Evolutionary conservation across 2,888 invertebrate species (phyloP).

Genomic region (Hesperia comma): DNA sequence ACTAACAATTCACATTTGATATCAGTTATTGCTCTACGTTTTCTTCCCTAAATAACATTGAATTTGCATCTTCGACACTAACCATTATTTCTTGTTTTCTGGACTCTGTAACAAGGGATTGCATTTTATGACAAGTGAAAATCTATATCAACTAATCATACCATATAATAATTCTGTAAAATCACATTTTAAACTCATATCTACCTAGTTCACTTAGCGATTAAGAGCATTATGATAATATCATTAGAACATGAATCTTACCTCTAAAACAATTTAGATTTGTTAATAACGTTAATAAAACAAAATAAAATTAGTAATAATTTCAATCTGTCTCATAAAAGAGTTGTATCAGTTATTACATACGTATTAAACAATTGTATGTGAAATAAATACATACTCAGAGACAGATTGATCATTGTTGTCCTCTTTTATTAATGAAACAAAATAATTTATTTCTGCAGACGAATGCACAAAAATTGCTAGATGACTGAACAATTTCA

Average conservation of each 20-base stretch:
- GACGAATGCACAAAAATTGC: conserved; percentile 46
- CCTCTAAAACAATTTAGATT: too few relatives aligned
- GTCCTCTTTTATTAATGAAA: conserved; percentile 32
- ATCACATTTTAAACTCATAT: neutral
- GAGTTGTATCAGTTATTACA: too few relatives aligned
- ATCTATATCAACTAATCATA: conserved; percentile 37
- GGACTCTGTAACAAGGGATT: conserved; percentile 68
- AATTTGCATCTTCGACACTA: conserved; percentile 37
- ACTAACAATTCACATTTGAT: conserved; percentile 51
- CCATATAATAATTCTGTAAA: neutral
- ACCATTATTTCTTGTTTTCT: conserved; percentile 61
- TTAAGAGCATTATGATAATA: too few relatives aligned
- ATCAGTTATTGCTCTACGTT: conserved; percentile 66
- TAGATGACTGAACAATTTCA: conserved; percentile 55
- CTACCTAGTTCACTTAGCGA: too few relatives aligned
- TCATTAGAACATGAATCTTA: too few relatives aligned
- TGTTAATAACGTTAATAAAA: too few relatives aligned
- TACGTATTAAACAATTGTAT: too few relatives aligned
- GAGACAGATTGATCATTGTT: too few relatives aligned
- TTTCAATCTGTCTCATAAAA: too few relatives aligned
- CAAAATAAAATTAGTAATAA: too few relatives aligned
- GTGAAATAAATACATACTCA: too few relatives aligned
- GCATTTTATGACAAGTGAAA: conserved; percentile 14
- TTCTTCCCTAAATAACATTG: conserved; percentile 38
- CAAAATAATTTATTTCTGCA: conserved; percentile 44